A percentile compares a stretch with the other conserved stretches of the same genome.
These are phyloP conservation scores for Columba livia DNA, from an alignment of 2,113 vertebrate genomes.

Conservation along the genomic window DNA sequence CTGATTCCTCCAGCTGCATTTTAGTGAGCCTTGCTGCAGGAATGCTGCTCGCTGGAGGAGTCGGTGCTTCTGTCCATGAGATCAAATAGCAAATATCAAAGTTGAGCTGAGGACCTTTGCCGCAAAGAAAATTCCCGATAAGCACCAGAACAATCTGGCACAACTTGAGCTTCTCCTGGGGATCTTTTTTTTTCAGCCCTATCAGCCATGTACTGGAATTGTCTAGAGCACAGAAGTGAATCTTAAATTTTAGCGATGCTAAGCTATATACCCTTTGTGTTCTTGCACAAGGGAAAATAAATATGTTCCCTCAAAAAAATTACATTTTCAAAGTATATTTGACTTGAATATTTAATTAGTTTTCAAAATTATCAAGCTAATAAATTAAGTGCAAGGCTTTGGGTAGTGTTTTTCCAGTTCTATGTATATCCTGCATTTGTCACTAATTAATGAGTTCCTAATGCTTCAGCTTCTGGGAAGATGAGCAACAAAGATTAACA, in stretches of 20 bases:
- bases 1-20: background rate
- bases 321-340: constrained; percentile 62
- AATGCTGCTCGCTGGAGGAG: background rate
- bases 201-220: background rate
- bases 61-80: background rate
- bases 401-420: constrained; percentile 64
- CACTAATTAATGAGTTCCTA: constrained; percentile 66
- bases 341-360: constrained; percentile 64
- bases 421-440: constrained; percentile 66
- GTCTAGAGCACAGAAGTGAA: constrained; percentile 43
- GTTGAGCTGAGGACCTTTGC: background rate
- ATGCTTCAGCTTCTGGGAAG: constrained; percentile 63
- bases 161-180: background rate
- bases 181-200: constrained; percentile 9
- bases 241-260: constrained; percentile 25
- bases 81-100: background rate
- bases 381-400: constrained; percentile 61
- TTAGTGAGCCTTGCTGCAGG: background rate
- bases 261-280: constrained; percentile 48
- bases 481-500: constrained; percentile 69
- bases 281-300: constrained; percentile 53
- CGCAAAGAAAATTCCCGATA: background rate
- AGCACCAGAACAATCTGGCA: background rate
- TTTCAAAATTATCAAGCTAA: constrained; percentile 63
- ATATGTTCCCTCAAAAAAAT: constrained; percentile 60